Percentiles rank a stretch among this genome's conserved stretches.
These are phyloP conservation scores for Hartigia nigra DNA, from an alignment of 2,888 invertebrate species.

Conservation along the genomic window DNA sequence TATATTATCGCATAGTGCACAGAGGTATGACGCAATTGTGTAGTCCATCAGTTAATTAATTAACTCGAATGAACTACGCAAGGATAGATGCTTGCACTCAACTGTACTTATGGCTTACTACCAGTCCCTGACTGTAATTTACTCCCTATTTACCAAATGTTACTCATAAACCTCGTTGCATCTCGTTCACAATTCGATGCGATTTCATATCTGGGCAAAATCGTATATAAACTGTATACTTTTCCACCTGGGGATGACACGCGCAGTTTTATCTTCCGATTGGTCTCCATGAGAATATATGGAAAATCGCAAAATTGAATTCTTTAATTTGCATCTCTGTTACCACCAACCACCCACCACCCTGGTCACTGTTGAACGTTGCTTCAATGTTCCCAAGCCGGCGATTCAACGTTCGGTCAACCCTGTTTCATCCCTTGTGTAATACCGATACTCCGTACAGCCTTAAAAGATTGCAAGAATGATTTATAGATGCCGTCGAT, in stretches of 20 bases:
- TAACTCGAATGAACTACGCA: background rate
- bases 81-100: background rate
- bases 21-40: background rate
- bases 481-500: background rate
- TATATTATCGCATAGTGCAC: background rate
- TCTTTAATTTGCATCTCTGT: too few species aligned
- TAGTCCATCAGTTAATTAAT: background rate
- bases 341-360: too few species aligned
- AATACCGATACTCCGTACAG: background rate
- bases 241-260: too few species aligned
- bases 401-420: background rate
- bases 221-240: too few species aligned
- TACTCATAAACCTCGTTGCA: background rate
- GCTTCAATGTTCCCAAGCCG: background rate
- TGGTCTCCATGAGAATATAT: background rate
- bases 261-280: background rate
- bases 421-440: background rate
- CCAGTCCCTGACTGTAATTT: background rate
- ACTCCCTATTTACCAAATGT: background rate
- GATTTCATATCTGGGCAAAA: too few species aligned
- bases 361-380: background rate
- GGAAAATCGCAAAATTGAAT: background rate
- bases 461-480: conserved; percentile 6
- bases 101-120: background rate
- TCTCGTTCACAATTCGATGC: background rate